These are phyloP conservation scores for Chouioia cunea DNA, from an alignment of 2,888 invertebrate genomes.

Conservation along the genomic window DNA sequence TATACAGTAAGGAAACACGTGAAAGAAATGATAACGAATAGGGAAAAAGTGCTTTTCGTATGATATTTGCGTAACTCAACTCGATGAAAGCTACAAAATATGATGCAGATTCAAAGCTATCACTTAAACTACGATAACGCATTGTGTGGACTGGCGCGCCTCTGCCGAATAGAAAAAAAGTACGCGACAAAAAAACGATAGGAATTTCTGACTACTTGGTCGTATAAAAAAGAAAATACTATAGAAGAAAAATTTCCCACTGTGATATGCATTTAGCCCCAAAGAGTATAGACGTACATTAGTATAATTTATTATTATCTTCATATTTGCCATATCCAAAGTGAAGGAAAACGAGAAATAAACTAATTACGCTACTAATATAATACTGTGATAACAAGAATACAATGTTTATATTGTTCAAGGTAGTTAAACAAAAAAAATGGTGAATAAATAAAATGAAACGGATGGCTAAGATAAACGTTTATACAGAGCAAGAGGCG, in stretches of 20 bases:
- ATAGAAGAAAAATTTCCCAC: constrained; percentile 59
- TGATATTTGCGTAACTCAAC: constrained; percentile 44
- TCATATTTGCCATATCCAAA: constrained; percentile 67
- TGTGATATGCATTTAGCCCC: constrained; percentile 68
- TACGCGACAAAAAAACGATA: constrained; percentile 38
- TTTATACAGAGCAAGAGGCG: constrained; percentile 55
- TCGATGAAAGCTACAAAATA: constrained; percentile 4
- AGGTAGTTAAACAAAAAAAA: constrained; percentile 59
- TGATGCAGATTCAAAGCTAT: constrained; percentile 33
- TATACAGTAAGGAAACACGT: constrained; percentile 5
- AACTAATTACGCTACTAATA: constrained; percentile 62
- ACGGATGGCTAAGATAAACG: constrained; percentile 43
- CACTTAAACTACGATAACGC: constrained; percentile 36
- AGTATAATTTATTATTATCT: constrained; percentile 65
- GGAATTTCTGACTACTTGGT: constrained; percentile 45
- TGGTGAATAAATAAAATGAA: constrained; percentile 42
- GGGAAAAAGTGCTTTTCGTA: constrained; percentile 49
- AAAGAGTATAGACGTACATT: constrained; percentile 67
- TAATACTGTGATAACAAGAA: constrained; percentile 66
- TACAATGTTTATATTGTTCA: constrained; percentile 65
- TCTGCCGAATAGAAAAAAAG: constrained; percentile 53
- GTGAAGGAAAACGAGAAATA: constrained; percentile 56
- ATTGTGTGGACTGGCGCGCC: constrained; percentile 56
- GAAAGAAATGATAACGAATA: constrained; percentile 34
- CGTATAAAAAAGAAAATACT: constrained; percentile 48